Conservation (phyloP, 2,888 invertebrate species). For the Caenorhabditis sp. region DNA sequence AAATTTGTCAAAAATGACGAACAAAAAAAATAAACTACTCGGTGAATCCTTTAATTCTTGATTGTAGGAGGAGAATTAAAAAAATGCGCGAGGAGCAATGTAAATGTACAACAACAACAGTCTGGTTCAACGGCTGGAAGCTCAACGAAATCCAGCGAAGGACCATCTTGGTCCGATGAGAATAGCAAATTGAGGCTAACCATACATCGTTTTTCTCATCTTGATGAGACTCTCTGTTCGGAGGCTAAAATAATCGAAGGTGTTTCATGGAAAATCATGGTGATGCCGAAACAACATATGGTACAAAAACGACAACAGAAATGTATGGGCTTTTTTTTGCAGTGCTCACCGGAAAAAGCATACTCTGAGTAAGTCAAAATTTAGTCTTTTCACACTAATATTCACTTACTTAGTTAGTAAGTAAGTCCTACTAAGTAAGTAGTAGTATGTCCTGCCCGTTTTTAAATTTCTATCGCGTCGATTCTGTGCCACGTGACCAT, state of each 20-base stretch:
- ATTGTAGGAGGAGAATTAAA: constrained; percentile 16
- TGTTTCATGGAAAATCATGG: constrained; percentile 83
- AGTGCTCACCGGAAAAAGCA: constrained; percentile 92
- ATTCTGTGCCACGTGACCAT: too few relatives aligned
- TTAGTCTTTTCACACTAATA: too few relatives aligned
- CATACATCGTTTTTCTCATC: constrained; percentile 86
- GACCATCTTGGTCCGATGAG: constrained; percentile 35
- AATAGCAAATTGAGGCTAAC: constrained; percentile 84
- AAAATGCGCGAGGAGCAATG: constrained; percentile 21
- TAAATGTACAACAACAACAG: too few relatives aligned
- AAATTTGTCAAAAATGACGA: too few relatives aligned
- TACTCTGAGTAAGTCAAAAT: constrained; percentile 80
- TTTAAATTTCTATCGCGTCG: too few relatives aligned
- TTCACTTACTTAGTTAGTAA: too few relatives aligned
- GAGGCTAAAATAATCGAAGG: constrained; percentile 91
- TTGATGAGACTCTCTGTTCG: constrained; percentile 84
- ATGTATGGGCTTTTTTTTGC: constrained; percentile 77
- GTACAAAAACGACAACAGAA: constrained; percentile 71
- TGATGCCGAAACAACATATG: constrained; percentile 71
- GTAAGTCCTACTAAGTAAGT: too few relatives aligned
- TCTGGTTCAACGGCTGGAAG: background rate
- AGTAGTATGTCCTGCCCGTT: too few relatives aligned
- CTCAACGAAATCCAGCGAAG: constrained; percentile 18
- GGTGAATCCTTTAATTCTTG: background rate
- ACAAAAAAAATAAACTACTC: too few relatives aligned